A percentile compares a stretch with the other conserved stretches of the same genome.
Evolutionary conservation across 2,113 vertebrate genomes (phyloP).

Genomic region (Sceloporus undulatus): DNA sequence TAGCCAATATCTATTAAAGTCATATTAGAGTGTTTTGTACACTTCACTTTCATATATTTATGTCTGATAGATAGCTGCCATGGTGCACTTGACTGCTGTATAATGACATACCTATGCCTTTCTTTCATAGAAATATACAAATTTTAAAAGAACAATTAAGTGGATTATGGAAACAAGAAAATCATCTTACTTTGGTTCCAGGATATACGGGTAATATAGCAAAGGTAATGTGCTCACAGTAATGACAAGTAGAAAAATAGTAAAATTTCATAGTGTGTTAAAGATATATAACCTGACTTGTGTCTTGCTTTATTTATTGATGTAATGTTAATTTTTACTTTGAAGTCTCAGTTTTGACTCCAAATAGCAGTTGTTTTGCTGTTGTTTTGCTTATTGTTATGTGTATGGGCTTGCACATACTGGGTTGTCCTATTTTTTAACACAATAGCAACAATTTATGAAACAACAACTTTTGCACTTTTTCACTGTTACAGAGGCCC

Average conservation of each 20-base stretch:
- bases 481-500: neutral
- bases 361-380: neutral
- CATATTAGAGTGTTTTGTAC: neutral
- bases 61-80: neutral
- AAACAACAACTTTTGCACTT: no score
- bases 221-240: constrained; percentile 80
- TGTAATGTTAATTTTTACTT: neutral
- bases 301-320: constrained; percentile 1
- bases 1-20: neutral
- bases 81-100: neutral
- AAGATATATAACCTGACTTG: neutral
- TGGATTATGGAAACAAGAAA: constrained; percentile 86
- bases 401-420: neutral
- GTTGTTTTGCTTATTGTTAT: neutral
- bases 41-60: neutral
- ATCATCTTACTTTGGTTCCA: constrained; percentile 82
- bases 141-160: constrained; percentile 87
- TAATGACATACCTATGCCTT: constrained; percentile 3
- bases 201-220: constrained; percentile 88
- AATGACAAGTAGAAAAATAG: neutral
- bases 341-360: neutral
- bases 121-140: constrained; percentile 84
- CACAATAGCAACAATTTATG: no score
- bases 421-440: neutral
- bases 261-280: no score